These are phyloP conservation scores for Zeus faber DNA, from an alignment of 2,113 vertebrate genomes.

Conservation along the genomic window DNA sequence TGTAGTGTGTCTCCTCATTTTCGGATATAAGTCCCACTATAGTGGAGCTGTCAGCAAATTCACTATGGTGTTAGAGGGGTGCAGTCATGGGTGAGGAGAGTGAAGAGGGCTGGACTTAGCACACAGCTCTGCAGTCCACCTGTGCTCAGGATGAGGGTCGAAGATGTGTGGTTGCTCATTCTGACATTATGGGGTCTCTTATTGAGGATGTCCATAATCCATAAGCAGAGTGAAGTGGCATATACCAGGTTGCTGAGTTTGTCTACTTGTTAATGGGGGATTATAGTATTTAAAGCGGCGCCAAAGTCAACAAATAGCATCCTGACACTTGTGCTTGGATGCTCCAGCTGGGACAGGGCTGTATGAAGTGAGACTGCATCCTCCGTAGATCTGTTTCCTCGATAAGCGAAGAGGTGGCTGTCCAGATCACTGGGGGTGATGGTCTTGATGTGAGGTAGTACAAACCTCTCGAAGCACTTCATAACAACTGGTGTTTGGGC, in stretches of 20 bases:
- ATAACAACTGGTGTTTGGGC: slow-evolving; percentile 6
- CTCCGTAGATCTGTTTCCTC: background rate
- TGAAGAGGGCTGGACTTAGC: background rate
- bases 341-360: slow-evolving; percentile 3
- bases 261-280: background rate
- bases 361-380: slow-evolving; percentile 4
- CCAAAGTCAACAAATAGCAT: slow-evolving; percentile 1
- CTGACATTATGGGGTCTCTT: slow-evolving; percentile 5
- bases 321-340: background rate
- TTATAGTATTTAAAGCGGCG: slow-evolving; percentile 6
- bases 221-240: background rate
- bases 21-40: too few species aligned
- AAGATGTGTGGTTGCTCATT: slow-evolving; percentile 7
- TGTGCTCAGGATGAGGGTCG: slow-evolving; percentile 8
- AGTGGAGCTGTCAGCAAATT: background rate
- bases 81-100: background rate
- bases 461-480: slow-evolving; percentile 15
- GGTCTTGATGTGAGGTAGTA: background rate
- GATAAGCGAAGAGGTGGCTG: background rate
- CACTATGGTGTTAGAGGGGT: slow-evolving; percentile 10
- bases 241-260: background rate
- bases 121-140: slow-evolving; percentile 4
- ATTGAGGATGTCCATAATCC: slow-evolving; percentile 11
- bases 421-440: slow-evolving; percentile 1
- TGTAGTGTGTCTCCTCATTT: too few species aligned